Conservation (phyloP, 2,113 vertebrate genomes). For the Trinectes maculatus region DNA sequence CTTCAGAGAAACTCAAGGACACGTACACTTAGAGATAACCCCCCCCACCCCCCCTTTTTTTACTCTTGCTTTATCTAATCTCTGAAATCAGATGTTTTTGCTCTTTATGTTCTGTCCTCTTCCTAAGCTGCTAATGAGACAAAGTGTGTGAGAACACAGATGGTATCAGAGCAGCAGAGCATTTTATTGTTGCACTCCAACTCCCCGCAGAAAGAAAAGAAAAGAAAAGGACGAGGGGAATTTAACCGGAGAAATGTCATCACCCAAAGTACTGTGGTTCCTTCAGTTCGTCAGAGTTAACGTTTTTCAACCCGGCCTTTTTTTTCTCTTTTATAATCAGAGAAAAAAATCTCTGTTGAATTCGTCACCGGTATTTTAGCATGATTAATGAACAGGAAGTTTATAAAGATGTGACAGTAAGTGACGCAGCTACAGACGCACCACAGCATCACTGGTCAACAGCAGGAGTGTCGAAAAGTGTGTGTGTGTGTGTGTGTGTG, state of each 20-base stretch:
- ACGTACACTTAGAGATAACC: slow-evolving; percentile 54
- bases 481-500: slow-evolving; percentile 14
- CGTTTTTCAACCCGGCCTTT: not conserved
- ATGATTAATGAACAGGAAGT: slow-evolving; percentile 11
- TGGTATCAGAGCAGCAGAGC: slow-evolving; percentile 40
- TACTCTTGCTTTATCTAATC: slow-evolving; percentile 58
- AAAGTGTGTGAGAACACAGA: slow-evolving; percentile 40
- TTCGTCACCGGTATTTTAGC: not conserved
- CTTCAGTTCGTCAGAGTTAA: slow-evolving; percentile 2
- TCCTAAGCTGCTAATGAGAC: slow-evolving; percentile 63
- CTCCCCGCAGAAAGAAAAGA: not conserved
- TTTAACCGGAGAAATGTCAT: slow-evolving; percentile 22
- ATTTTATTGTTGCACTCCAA: slow-evolving; percentile 3
- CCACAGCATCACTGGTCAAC: slow-evolving; percentile 13
- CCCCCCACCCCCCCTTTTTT: not conserved
- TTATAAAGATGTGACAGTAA: not conserved
- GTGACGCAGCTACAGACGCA: slow-evolving; percentile 3
- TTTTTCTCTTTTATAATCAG: not conserved
- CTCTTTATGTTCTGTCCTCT: slow-evolving; percentile 58
- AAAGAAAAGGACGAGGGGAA: not conserved
- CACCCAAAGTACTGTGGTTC: not conserved
- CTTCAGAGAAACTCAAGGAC: slow-evolving; percentile 60
- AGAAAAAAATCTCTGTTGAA: not conserved
- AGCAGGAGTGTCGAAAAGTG: slow-evolving; percentile 2
- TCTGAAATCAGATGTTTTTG: slow-evolving; percentile 63